phyloP scores from a whole-genome alignment of 2,797 vertebrate species.

The Hemitrygon akajei region DNA sequence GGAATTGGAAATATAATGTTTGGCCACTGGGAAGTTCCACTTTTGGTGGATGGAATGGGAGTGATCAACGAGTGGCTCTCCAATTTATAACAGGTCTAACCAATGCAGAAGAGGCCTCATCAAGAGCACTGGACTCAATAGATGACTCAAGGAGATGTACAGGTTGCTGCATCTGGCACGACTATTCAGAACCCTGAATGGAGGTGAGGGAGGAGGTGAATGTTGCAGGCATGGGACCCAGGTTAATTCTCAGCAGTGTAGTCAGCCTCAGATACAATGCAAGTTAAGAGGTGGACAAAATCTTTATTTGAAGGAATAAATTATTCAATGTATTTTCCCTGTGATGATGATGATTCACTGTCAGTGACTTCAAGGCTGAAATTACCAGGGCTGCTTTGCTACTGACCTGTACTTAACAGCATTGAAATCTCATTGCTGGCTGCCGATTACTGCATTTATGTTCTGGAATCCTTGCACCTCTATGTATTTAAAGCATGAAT shows the following conservation, averaged over 20 bases:
- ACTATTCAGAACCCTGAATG: too few species aligned
- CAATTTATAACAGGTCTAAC: too few species aligned
- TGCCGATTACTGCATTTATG: neutral
- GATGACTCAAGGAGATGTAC: too few species aligned
- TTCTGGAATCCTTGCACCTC: neutral
- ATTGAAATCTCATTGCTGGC: neutral
- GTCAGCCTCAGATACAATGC: neutral
- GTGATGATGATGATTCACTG: neutral
- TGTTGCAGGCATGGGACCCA: neutral
- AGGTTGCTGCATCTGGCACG: too few species aligned
- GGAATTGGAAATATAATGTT: too few species aligned
- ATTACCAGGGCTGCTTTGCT: neutral
- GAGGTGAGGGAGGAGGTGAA: too few species aligned
- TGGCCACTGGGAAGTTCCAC: too few species aligned
- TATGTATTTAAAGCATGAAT: neutral
- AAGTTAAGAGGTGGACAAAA: neutral
- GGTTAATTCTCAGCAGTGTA: neutral
- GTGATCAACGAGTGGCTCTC: too few species aligned
- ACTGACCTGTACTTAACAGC: neutral
- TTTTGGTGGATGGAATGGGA: too few species aligned
- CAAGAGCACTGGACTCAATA: too few species aligned
- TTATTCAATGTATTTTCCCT: constrained; percentile 1
- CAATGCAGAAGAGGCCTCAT: too few species aligned
- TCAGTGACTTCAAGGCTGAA: constrained; percentile 8
- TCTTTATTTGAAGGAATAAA: neutral